A percentile compares a stretch with the other conserved stretches of the same genome.
Evolutionary conservation across 2,113 vertebrate genomes (phyloP).

Genomic region (Oxyruncus cristatus): DNA sequence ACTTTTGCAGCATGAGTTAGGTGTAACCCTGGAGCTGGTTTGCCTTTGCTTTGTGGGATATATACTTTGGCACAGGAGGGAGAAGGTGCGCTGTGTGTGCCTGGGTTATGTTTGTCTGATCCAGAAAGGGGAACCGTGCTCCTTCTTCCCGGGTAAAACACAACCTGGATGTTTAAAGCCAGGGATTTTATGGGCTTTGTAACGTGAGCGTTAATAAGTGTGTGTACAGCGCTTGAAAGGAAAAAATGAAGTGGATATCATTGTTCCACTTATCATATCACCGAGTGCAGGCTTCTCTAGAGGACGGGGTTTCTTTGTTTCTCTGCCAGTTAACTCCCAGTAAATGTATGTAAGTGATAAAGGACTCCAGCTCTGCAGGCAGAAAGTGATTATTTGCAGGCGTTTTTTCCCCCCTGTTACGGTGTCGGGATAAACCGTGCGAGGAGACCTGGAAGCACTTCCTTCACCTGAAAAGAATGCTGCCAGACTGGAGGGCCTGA

Average conservation of each 20-base stretch:
- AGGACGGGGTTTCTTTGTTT: not conserved
- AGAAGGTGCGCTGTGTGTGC: not conserved
- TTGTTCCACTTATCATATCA: not conserved
- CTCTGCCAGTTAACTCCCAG: not conserved
- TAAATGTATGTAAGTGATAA: not conserved
- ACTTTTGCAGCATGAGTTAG: not conserved
- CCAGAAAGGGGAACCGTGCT: not conserved
- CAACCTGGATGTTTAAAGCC: not conserved
- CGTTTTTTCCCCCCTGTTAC: not conserved
- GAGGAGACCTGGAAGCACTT: not conserved
- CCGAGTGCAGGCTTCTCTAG: not conserved
- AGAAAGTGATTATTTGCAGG: not conserved
- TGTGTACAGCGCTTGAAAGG: not conserved
- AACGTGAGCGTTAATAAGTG: not conserved
- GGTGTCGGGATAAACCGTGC: not conserved
- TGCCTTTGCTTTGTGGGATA: not conserved
- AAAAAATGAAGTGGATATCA: not conserved
- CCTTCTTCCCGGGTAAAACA: not conserved
- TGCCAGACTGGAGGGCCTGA: constrained; percentile 16
- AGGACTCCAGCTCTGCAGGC: not conserved
- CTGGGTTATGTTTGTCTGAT: not conserved
- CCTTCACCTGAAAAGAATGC: constrained; percentile 41
- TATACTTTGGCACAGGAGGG: not conserved
- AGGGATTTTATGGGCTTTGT: not conserved
- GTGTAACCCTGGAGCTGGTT: not conserved